Evolutionary conservation across 2,113 vertebrate species (phyloP), one percentile per base, ranked within the genome.

Genomic region (Verasper variegatus): DNA sequence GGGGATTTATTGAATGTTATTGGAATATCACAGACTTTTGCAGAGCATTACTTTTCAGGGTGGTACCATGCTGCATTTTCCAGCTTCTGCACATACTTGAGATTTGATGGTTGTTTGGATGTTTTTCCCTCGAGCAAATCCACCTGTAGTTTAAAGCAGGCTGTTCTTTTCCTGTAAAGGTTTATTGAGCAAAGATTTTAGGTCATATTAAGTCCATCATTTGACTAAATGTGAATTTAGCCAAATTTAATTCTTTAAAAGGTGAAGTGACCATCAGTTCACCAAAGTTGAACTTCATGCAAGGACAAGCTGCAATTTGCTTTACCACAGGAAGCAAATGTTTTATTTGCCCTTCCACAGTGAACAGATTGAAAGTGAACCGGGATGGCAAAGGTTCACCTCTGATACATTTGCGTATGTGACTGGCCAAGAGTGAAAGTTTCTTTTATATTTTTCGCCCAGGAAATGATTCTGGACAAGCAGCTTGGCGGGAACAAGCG

Each of bases 401-500:
- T 11, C 37, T 40, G 37, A 40, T 12, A 11, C 37, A 10, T 40
- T 40, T 40, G 37, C 37, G 11, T 40, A 2, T 9, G 37, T 12
- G 37, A 40, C 10, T 40, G 10, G 40, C 40, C 40, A 13, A 31
- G 31, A 31, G 40, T 58, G 13, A 54, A 18, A 67, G 1, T 68
- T 51, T 73, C 14, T 82, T 21, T 27, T 12, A 12, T n/a, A 63
- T 47, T 65, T 42, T 31, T 31, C 62, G 2, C 21, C 5, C 73
- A 98, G 97, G 88, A 76, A 72, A 92, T 93, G 66, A 35, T 97
- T 64, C 92, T 83, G 69, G 82, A 85, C 61, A 91, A 86, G 57
- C 45, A 57, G 51, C 55, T 71, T 55, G 72, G 51, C 81, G 78
- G 23, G 37, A 66, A 57, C 1, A n/a, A 21, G 11, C n/a, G 11